Evolutionary conservation across 2,888 invertebrate species (phyloP), one percentile per base, ranked within the genome.

Genomic region (Loripinus fragilis): DNA sequence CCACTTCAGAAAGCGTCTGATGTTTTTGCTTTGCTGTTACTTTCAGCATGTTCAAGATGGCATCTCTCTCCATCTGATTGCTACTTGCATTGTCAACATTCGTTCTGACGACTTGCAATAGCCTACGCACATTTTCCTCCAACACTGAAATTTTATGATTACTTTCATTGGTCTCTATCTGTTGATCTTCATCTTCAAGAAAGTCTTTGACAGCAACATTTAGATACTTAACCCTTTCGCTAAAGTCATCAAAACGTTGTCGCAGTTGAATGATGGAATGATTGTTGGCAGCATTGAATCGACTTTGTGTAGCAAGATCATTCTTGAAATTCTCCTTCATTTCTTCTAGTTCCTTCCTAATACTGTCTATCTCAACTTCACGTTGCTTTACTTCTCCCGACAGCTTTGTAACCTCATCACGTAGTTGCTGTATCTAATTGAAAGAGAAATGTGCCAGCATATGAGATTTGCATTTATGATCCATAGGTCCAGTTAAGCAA

Each of bases 261-360:
- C 79, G 82, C 0, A 89, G 80, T 50, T 87, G 80, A 7, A 87
- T 71, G 20, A 90, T 81, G 20, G 88, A 86, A 45, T 71, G 83
- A 70, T 86, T 87, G 66, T 88, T 89, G 25, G 90, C 90, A 2
- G 86, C 85, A 67, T 88, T 88, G 71, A 88, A 89, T 38, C 86
- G 81, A 10, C 86, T 78, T 72, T 89, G 89, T n/a, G 83, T 87
- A 15, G 78, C 81, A 8, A 89, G 73, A 12, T 86, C 87, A 0
- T 76, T 38, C 66, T 84, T 83, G 42, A 86, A 87, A 1, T 75
- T 74, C 1, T 69, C 71, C 42, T 81, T 81, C 52, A 81, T 76
- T 12, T 78, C 76, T 0, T 74, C 82, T 15, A 83, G 64, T 50
- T 87, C 86, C 67, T 76, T 74, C 23, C 78, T 48, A 10, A 87